These are phyloP conservation scores for Tetragonisca angustula DNA, from an alignment of 2,888 invertebrate species.

Conservation along the genomic window DNA sequence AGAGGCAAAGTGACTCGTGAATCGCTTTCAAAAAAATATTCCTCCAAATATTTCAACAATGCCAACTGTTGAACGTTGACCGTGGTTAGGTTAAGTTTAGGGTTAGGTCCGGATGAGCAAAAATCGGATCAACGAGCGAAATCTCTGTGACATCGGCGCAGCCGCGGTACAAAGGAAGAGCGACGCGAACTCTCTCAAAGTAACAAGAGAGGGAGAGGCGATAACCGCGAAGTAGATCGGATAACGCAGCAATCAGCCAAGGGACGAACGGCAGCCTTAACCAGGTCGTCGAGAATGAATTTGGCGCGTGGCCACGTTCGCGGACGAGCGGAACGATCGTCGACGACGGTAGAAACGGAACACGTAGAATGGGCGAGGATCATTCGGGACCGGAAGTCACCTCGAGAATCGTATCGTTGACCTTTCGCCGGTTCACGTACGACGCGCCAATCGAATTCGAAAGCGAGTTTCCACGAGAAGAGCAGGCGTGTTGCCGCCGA, in stretches of 20 bases:
- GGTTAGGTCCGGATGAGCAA: too few relatives aligned
- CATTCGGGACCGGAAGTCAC: slow-evolving; percentile 26
- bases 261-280: slow-evolving; percentile 27
- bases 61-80: too few relatives aligned
- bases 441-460: slow-evolving; percentile 46
- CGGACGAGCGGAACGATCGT: slow-evolving; percentile 9
- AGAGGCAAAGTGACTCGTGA: too few relatives aligned
- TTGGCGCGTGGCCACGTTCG: slow-evolving; percentile 51
- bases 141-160: not conserved
- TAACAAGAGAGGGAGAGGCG: not conserved
- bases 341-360: not conserved
- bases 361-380: not conserved
- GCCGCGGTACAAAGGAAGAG: not conserved
- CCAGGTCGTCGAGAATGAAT: slow-evolving; percentile 43
- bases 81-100: too few relatives aligned
- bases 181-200: not conserved
- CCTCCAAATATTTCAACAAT: too few relatives aligned
- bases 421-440: slow-evolving; percentile 22
- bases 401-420: slow-evolving; percentile 45
- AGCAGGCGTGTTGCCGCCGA: slow-evolving; percentile 18
- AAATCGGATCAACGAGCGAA: not conserved
- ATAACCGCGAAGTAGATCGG: slow-evolving; percentile 34
- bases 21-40: too few relatives aligned
- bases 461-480: slow-evolving; percentile 43
- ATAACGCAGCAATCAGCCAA: slow-evolving; percentile 16